These are phyloP conservation scores for Muscina levida DNA, from an alignment of 2,888 invertebrate genomes.

Conservation along the genomic window DNA sequence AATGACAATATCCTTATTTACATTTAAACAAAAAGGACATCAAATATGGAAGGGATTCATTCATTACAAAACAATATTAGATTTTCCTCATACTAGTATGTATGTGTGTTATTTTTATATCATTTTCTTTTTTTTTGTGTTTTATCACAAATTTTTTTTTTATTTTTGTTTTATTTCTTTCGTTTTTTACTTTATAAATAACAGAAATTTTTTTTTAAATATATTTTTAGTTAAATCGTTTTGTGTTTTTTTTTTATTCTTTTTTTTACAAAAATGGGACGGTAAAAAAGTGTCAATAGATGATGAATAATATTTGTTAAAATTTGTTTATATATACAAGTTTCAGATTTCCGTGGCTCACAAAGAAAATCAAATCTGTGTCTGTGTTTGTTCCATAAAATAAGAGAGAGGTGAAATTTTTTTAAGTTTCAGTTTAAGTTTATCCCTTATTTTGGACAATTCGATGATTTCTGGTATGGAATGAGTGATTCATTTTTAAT, in stretches of 20 bases:
- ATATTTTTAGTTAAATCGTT: constrained; percentile 19
- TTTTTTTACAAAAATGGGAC: constrained; percentile 58
- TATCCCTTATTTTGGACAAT: constrained; percentile 38
- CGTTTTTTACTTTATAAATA: constrained; percentile 25
- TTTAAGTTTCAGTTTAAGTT: constrained; percentile 22
- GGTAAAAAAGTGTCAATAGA: constrained; percentile 56
- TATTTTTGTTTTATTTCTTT: constrained; percentile 17
- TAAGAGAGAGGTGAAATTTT: constrained; percentile 2
- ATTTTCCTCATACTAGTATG: constrained; percentile 2
- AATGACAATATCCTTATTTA: too few species aligned
- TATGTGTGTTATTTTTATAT: too few species aligned
- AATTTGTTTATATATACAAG: constrained; percentile 41
- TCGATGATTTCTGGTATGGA: constrained; percentile 64
- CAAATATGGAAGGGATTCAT: not conserved
- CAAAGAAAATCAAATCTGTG: not conserved
- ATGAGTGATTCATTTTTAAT: constrained; percentile 40
- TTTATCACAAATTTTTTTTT: constrained; percentile 58
- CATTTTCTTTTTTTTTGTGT: constrained; percentile 44
- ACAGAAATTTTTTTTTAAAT: constrained; percentile 46
- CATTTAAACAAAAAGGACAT: too few species aligned
- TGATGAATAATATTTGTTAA: constrained; percentile 53
- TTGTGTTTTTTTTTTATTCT: constrained; percentile 11
- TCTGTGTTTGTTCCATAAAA: too few species aligned
- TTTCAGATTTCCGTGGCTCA: constrained; percentile 48
- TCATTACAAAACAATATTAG: not conserved